Conservation (phyloP, 2,888 invertebrate genomes). For the Hecatera dysodea region DNA sequence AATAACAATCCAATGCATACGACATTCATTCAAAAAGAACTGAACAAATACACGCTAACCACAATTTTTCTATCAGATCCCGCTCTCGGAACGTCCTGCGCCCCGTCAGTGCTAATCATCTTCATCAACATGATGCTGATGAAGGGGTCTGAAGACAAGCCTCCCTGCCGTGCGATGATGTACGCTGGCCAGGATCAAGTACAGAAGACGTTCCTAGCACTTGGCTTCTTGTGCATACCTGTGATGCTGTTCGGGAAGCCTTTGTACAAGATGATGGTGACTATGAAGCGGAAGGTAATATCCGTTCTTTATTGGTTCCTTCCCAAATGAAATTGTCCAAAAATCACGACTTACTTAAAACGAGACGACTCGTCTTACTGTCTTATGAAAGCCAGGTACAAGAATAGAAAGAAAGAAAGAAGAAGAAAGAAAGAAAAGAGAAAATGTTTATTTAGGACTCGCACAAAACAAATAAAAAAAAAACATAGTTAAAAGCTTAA, state of each 20-base stretch:
- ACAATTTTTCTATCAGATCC: slow-evolving; percentile 75
- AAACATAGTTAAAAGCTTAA: too few species aligned
- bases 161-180: slow-evolving; percentile 91
- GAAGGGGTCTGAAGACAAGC: slow-evolving; percentile 83
- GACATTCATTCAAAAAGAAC: too few species aligned
- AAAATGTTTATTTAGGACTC: too few species aligned
- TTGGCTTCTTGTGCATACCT: slow-evolving; percentile 94
- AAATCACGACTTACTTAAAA: background rate
- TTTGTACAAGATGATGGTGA: slow-evolving; percentile 90
- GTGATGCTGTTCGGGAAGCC: slow-evolving; percentile 95
- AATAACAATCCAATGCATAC: too few species aligned
- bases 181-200: slow-evolving; percentile 90
- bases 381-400: background rate
- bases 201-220: slow-evolving; percentile 92
- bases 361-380: background rate
- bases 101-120: slow-evolving; percentile 95
- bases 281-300: slow-evolving; percentile 80
- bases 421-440: too few species aligned
- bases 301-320: background rate
- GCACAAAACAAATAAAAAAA: too few species aligned
- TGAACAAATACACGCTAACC: background rate
- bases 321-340: background rate
- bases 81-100: slow-evolving; percentile 90
- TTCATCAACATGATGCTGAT: slow-evolving; percentile 95
- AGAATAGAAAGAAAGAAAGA: too few species aligned